These are phyloP conservation scores for Anguilla obscura DNA, from an alignment of 2,797 vertebrate species.

Conservation along the genomic window DNA sequence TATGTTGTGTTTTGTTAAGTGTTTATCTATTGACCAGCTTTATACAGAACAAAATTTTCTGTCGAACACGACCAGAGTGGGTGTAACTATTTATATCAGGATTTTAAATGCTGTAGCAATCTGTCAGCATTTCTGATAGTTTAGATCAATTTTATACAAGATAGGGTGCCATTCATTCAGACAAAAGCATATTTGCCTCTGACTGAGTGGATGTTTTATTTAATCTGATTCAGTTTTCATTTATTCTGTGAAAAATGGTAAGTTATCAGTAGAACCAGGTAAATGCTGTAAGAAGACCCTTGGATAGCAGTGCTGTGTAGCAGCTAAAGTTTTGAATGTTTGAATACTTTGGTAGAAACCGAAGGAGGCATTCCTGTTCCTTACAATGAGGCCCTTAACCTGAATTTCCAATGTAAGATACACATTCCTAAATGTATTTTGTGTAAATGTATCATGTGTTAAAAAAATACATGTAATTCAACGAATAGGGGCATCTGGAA, in stretches of 20 bases:
- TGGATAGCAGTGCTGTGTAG: background rate
- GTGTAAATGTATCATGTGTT: no score
- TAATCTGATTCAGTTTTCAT: background rate
- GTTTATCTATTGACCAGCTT: background rate
- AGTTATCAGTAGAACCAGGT: background rate
- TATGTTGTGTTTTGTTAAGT: no score
- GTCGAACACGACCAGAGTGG: conserved; percentile 5
- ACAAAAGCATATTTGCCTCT: background rate
- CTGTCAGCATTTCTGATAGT: background rate
- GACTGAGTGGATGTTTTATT: background rate
- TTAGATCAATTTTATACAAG: background rate
- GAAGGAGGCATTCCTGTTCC: background rate
- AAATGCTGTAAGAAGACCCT: background rate
- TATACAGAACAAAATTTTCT: background rate
- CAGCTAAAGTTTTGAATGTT: background rate
- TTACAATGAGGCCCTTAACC: background rate
- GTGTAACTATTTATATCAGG: background rate
- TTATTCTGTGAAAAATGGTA: no score
- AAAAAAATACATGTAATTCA: no score
- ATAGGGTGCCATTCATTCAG: background rate
- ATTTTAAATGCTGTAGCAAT: background rate
- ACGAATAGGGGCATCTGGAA: background rate
- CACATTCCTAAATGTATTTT: background rate
- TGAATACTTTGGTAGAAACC: background rate
- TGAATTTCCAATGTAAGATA: background rate